Evolutionary conservation across 2,888 invertebrate genomes (phyloP), one percentile per base, ranked within the genome.

Genomic region (Lumbricus terrestris): DNA sequence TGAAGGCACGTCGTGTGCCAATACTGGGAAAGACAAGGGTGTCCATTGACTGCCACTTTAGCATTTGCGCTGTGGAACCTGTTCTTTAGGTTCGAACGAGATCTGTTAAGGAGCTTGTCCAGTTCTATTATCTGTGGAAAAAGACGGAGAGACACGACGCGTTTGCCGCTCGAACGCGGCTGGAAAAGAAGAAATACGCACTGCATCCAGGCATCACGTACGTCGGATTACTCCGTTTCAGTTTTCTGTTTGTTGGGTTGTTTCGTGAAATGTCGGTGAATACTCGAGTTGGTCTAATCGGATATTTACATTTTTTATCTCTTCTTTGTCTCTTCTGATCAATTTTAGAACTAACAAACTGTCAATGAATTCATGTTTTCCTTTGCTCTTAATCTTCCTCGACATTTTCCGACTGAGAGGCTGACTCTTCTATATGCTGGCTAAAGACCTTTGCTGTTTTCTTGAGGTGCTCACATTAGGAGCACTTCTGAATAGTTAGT

Each of bases 81-180:
- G 33, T 90, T 34, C 69, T 82, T 37, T 42, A 97, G 97, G 96
- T 99, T 88, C 96, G 97, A 93, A 98, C 98, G 91, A 96, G 99
- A 93, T 97, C 98, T 18, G 98, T 99, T 88, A 98, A 98, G 54
- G 99, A 99, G 95, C 96, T 99, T 91, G 98, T 99, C 29, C 98
- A 99, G 94, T 99, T 99, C 95, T 96, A 96, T 93, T 96, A 96
- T 93, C 96, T 98, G 90, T 99, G 99, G 99, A 99, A 99, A 95
- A 99, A 99, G 95, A 99, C 99, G 40, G 99, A 99, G 94, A 96
- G 99, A 34, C 98, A 99, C 95, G 99, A 99, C 95, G 97, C 96
- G 34, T 96, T 96, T 94, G 98, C 98, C 0, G 94, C 97, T 94
- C 97, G 97, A 95, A 97, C 97, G 20, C 96, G 98, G 89, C 95